Evolutionary conservation across 2,797 vertebrate species (phyloP).

Genomic region (Poecilia wingei): DNA sequence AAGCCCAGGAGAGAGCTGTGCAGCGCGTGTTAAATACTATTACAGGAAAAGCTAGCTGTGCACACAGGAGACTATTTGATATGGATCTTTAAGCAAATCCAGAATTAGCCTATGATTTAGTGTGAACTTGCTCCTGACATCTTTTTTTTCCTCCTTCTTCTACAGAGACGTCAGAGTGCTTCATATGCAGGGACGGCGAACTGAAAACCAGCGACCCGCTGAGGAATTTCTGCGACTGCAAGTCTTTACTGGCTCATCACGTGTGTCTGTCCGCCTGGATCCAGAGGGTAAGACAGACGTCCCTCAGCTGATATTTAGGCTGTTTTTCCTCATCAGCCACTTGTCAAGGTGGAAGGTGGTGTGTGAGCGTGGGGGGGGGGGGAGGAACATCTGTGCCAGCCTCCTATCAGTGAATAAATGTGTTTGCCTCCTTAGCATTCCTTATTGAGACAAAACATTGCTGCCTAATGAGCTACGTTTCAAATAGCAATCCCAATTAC

Average conservation of each 20-base stretch:
- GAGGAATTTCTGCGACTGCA: slow-evolving; percentile 81
- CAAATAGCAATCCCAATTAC: slow-evolving; percentile 70
- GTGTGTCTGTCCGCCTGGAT: slow-evolving; percentile 78
- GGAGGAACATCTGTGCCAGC: slow-evolving; percentile 28
- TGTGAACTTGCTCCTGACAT: slow-evolving; percentile 34
- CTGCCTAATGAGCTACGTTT: slow-evolving; percentile 67
- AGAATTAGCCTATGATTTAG: slow-evolving; percentile 26
- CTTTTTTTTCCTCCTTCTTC: slow-evolving; percentile 45
- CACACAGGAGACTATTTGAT: slow-evolving; percentile 27
- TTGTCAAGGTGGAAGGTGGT: slow-evolving; percentile 32
- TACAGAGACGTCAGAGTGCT: slow-evolving; percentile 84
- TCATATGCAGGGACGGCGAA: slow-evolving; percentile 85
- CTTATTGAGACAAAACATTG: slow-evolving; percentile 66
- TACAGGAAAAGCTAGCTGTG: slow-evolving; percentile 8
- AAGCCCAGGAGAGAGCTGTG: slow-evolving; percentile 13
- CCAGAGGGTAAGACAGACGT: slow-evolving; percentile 64
- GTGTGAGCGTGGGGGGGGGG: background rate
- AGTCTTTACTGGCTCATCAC: slow-evolving; percentile 74
- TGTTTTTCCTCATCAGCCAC: slow-evolving; percentile 33
- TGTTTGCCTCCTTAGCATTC: slow-evolving; percentile 51
- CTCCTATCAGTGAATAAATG: slow-evolving; percentile 47
- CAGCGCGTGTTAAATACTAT: slow-evolving; percentile 21
- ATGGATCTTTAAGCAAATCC: slow-evolving; percentile 18
- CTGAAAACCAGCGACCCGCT: slow-evolving; percentile 75
- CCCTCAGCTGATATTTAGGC: slow-evolving; percentile 36